Evolutionary conservation across 2,888 invertebrate species (phyloP).

Genomic region (Tenodera sinensis): DNA sequence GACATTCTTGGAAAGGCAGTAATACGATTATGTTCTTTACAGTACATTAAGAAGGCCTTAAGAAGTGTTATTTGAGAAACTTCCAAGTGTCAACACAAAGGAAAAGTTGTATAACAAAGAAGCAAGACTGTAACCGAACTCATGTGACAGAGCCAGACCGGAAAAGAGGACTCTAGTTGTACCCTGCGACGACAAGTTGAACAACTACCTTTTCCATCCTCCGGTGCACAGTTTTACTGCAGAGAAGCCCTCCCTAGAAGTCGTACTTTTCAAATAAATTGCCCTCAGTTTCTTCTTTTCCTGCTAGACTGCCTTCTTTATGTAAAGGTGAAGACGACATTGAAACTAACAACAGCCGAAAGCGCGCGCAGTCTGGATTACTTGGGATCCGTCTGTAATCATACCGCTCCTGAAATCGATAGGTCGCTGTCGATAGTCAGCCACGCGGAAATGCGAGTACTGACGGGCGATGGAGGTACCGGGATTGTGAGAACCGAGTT

Average conservation of each 20-base stretch:
- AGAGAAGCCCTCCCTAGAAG: not conserved
- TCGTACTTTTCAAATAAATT: not conserved
- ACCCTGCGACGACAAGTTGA: not conserved
- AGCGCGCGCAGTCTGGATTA: not conserved
- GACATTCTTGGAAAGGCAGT: no score
- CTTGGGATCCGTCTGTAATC: not conserved
- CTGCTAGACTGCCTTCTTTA: not conserved
- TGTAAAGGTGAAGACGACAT: not conserved
- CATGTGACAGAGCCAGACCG: no score
- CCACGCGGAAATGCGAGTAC: not conserved
- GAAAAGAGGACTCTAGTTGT: no score
- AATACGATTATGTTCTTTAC: no score
- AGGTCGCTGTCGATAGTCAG: not conserved
- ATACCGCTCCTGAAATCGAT: not conserved
- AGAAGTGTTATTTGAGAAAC: no score
- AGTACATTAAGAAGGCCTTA: no score
- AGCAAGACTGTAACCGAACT: not conserved
- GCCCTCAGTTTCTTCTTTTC: not conserved
- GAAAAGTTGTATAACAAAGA: no score
- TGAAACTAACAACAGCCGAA: not conserved
- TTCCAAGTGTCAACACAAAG: no score
- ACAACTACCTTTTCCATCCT: not conserved
- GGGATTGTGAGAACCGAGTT: not conserved
- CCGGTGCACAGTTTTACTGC: not conserved
- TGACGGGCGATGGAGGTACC: not conserved